Conservation (phyloP, 2,113 vertebrate genomes). For the Heteronetta atricapilla region DNA sequence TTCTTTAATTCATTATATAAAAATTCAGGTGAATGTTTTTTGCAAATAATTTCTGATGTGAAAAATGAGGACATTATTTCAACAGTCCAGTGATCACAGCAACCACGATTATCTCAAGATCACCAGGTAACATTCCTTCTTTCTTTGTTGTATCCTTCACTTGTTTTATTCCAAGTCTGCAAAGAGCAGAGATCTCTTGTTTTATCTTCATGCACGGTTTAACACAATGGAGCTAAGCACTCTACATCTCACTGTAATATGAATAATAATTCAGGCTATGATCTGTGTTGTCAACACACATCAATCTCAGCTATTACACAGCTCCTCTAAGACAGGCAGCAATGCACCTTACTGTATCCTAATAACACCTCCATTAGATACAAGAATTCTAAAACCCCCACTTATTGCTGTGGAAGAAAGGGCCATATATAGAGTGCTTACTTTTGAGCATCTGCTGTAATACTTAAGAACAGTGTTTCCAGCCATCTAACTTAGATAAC, state of each 20-base stretch:
- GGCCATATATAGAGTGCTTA: neutral
- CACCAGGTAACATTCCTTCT: neutral
- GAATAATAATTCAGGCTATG: conserved; percentile 63
- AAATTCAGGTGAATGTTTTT: neutral
- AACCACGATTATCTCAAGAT: neutral
- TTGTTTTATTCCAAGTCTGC: neutral
- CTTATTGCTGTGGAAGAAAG: neutral
- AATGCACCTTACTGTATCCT: conserved; percentile 2
- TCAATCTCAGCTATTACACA: conserved; percentile 40
- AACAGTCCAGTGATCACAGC: neutral
- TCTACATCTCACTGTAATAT: conserved; percentile 17
- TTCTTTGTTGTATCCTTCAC: neutral
- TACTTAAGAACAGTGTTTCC: neutral
- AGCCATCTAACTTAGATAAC: neutral
- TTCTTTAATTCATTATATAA: neutral
- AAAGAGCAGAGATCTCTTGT: conserved; percentile 19
- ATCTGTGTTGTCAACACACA: conserved; percentile 59
- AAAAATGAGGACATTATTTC: conserved; percentile 9
- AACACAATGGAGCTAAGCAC: conserved; percentile 12
- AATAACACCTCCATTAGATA: conserved; percentile 20
- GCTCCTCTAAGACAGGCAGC: neutral
- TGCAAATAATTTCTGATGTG: neutral
- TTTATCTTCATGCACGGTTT: conserved; percentile 41
- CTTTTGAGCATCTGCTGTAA: neutral
- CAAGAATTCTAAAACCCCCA: neutral